Conservation (phyloP, 2,888 invertebrate species). For the Pandemis cinnamomeana region DNA sequence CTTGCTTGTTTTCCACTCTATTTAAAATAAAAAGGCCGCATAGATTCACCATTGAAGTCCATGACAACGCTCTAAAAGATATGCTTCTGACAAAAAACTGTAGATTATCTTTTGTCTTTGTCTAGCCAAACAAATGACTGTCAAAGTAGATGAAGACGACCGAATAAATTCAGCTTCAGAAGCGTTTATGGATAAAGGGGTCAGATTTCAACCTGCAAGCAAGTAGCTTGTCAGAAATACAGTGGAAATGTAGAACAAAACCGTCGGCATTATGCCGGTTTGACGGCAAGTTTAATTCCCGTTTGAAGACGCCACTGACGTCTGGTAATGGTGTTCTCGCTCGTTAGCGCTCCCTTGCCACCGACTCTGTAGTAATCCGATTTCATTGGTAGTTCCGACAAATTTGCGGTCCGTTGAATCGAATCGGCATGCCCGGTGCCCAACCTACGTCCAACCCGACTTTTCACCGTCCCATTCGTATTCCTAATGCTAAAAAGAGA, state of each 20-base stretch:
- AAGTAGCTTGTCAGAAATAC: slow-evolving; percentile 5
- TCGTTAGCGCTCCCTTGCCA: slow-evolving; percentile 73
- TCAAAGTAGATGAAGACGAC: too few species aligned
- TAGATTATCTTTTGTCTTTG: too few species aligned
- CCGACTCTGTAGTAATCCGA: slow-evolving; percentile 74
- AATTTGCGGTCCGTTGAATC: slow-evolving; percentile 79
- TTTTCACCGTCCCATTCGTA: slow-evolving; percentile 56
- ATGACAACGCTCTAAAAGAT: too few species aligned
- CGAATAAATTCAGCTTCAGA: too few species aligned
- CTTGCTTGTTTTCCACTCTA: too few species aligned
- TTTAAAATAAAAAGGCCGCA: too few species aligned
- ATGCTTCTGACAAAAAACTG: too few species aligned
- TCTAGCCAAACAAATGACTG: too few species aligned
- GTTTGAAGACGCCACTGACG: slow-evolving; percentile 62
- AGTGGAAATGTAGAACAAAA: slow-evolving; percentile 31
- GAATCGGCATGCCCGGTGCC: slow-evolving; percentile 49
- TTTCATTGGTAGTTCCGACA: slow-evolving; percentile 78
- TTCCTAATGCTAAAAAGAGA: slow-evolving; percentile 52
- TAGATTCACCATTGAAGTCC: too few species aligned
- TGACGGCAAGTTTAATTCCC: slow-evolving; percentile 59
- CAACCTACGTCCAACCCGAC: slow-evolving; percentile 49
- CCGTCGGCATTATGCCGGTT: slow-evolving; percentile 51
- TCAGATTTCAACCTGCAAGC: too few species aligned
- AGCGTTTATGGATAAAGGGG: too few species aligned
- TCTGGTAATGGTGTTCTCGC: slow-evolving; percentile 69